phyloP scores from a whole-genome alignment of 2,888 invertebrate species.

The Emmelina monodactyla region DNA sequence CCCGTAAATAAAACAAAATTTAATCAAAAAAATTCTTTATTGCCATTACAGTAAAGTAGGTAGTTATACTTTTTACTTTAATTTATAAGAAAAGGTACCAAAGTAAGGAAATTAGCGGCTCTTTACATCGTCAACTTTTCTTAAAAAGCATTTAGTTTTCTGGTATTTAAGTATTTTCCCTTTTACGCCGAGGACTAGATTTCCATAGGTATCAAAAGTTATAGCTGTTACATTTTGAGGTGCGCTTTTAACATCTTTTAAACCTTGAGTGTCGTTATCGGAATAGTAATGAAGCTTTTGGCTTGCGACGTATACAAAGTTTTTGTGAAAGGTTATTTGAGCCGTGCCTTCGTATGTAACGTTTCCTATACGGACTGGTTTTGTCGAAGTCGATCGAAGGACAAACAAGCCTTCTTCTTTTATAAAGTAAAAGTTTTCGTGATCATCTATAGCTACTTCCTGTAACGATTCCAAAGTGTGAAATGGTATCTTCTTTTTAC shows the following conservation, averaged over 20 bases:
- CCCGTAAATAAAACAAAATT: too few relatives aligned
- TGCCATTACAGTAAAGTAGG: too few relatives aligned
- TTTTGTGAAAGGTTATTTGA: conserved; percentile 39
- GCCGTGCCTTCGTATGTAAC: conserved; percentile 36
- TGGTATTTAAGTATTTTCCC: conserved; percentile 40
- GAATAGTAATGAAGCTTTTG: conserved; percentile 35
- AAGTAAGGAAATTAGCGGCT: too few relatives aligned
- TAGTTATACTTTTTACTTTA: too few relatives aligned
- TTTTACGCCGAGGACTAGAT: conserved; percentile 34
- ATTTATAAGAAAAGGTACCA: too few relatives aligned
- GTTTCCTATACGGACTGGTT: conserved; percentile 30
- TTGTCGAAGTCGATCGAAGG: conserved; percentile 27
- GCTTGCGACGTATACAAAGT: conserved; percentile 38
- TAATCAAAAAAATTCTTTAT: too few relatives aligned
- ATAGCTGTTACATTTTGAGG: conserved; percentile 38
- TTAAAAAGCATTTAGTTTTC: conserved; percentile 29
- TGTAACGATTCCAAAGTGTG: conserved; percentile 32
- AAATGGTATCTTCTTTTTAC: conserved; percentile 33
- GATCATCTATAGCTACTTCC: conserved; percentile 40
- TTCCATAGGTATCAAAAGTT: conserved; percentile 36
- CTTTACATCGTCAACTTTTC: too few relatives aligned
- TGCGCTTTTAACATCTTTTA: conserved; percentile 31
- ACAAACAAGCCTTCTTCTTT: conserved; percentile 35
- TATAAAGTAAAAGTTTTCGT: conserved; percentile 46
- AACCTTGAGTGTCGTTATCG: conserved; percentile 31